A percentile compares a stretch with the other conserved stretches of the same genome.
Conservation (phyloP, 1,140 invertebrate genomes). For the Drosophila azteca region DNA sequence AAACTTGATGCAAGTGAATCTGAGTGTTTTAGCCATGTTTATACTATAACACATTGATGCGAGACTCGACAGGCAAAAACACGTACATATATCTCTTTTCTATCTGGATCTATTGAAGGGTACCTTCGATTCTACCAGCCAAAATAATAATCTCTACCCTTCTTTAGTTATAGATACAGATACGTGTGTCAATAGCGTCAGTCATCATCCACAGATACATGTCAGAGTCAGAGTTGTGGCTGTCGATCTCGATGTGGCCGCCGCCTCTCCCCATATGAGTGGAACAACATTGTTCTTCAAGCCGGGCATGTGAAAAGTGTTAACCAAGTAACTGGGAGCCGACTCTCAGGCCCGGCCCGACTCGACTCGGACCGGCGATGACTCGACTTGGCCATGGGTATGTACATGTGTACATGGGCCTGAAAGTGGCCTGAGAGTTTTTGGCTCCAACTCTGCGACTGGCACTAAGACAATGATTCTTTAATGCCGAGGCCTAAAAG, state of each 20-base stretch:
- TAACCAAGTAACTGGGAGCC: slow-evolving; percentile 43
- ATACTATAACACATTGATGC: no score
- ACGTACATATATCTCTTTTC: no score
- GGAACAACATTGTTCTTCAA: slow-evolving; percentile 60
- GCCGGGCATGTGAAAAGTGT: slow-evolving; percentile 69
- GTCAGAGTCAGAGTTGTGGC: slow-evolving; percentile 25
- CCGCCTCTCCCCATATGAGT: slow-evolving; percentile 49
- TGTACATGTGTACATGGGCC: slow-evolving; percentile 14
- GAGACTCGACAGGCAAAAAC: no score
- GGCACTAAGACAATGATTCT: slow-evolving; percentile 65
- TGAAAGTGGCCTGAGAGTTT: slow-evolving; percentile 47
- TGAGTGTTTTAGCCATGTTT: not conserved
- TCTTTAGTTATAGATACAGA: not conserved
- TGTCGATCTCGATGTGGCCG: slow-evolving; percentile 4
- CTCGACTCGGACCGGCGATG: slow-evolving; percentile 2
- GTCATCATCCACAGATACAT: slow-evolving; percentile 9
- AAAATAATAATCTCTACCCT: not conserved
- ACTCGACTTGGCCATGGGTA: slow-evolving; percentile 47
- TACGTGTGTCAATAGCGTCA: slow-evolving; percentile 13
- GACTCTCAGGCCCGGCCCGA: not conserved
- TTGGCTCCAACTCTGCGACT: slow-evolving; percentile 1
- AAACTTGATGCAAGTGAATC: no score
- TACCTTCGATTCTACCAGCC: slow-evolving; percentile 1
- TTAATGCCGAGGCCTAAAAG: slow-evolving; percentile 61
- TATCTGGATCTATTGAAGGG: not conserved